phyloP scores from a whole-genome alignment of 2,113 vertebrate genomes.

The Colistium nudipinnis region DNA sequence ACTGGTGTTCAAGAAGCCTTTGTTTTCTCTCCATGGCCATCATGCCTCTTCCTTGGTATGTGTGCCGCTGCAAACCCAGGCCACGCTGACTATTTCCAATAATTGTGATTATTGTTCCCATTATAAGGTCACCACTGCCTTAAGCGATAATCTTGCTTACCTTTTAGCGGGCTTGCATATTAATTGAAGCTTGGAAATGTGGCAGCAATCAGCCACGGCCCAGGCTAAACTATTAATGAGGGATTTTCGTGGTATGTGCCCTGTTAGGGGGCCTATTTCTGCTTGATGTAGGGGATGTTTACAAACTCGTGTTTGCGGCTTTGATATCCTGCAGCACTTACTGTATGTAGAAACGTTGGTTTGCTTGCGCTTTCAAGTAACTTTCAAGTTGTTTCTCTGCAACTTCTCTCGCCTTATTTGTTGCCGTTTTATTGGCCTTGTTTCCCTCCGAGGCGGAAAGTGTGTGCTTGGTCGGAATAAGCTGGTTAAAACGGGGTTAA shows the following conservation, averaged over 20 bases:
- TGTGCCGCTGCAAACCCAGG: slow-evolving; percentile 41
- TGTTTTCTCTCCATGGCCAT: slow-evolving; percentile 8
- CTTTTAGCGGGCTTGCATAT: slow-evolving; percentile 32
- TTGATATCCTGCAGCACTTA: slow-evolving; percentile 9
- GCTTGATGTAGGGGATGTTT: slow-evolving; percentile 8
- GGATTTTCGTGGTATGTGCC: background rate
- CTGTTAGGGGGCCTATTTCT: slow-evolving; percentile 19
- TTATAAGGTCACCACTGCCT: slow-evolving; percentile 51
- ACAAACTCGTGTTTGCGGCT: background rate
- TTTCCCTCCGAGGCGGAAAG: background rate
- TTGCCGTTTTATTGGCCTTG: background rate
- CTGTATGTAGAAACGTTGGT: background rate
- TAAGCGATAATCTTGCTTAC: slow-evolving; percentile 25
- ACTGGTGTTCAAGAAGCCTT: background rate
- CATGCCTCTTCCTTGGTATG: slow-evolving; percentile 30
- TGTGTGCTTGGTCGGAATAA: background rate
- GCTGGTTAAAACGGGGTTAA: background rate
- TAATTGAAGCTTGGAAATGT: slow-evolving; percentile 34
- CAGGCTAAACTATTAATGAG: slow-evolving; percentile 32
- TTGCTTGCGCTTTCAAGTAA: background rate
- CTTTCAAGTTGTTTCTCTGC: slow-evolving; percentile 6
- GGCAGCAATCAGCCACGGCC: slow-evolving; percentile 9
- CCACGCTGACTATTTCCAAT: slow-evolving; percentile 27
- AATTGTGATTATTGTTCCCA: slow-evolving; percentile 54
- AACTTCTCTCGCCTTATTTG: background rate